phyloP scores from a whole-genome alignment of 2,888 invertebrate genomes.

The Cantharis flavilabris region DNA sequence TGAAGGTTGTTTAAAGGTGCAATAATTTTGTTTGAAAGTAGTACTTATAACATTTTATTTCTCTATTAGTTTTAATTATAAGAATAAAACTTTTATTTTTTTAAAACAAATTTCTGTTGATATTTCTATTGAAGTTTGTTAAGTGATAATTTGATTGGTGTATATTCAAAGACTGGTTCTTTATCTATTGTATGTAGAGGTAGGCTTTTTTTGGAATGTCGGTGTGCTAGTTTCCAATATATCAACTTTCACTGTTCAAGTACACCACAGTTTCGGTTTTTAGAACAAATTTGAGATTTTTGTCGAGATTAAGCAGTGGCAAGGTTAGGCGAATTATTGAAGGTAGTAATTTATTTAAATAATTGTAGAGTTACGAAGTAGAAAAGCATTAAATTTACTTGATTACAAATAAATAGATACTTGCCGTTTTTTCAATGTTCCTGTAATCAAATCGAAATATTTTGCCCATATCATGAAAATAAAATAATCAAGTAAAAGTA shows the following conservation, averaged over 20 bases:
- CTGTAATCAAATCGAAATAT: background rate
- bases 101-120: background rate
- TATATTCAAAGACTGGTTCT: constrained; percentile 1
- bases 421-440: background rate
- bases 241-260: background rate
- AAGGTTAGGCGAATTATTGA: background rate
- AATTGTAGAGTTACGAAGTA: background rate
- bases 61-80: background rate
- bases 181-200: background rate
- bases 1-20: background rate
- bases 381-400: background rate
- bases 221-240: background rate
- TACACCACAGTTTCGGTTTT: background rate
- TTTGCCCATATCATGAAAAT: background rate
- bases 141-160: constrained; percentile 1
- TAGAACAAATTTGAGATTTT: background rate
- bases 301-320: background rate
- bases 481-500: background rate
- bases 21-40: background rate
- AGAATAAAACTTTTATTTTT: background rate
- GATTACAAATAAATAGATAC: background rate
- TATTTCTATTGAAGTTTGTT: background rate
- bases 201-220: background rate
- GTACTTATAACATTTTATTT: constrained; percentile 1
- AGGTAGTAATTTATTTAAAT: background rate